Evolutionary conservation across 2,888 invertebrate species (phyloP).

Genomic region (Odontothrips loti): DNA sequence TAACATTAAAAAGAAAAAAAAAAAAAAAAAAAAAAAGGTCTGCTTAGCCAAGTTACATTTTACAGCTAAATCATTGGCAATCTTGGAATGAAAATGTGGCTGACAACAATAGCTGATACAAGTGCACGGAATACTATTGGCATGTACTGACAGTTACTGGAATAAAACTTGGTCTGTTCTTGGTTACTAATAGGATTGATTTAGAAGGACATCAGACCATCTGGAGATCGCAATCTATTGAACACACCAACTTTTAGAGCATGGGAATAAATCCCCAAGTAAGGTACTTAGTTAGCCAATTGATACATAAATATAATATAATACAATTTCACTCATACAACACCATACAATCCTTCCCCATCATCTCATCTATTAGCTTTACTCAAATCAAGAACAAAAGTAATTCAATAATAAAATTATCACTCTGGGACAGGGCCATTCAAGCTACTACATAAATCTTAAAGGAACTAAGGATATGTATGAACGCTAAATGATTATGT

Average conservation of each 20-base stretch:
- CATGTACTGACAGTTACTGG: not conserved
- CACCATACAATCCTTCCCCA: not conserved
- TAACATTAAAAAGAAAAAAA: not conserved
- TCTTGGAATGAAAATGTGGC: conserved; percentile 22
- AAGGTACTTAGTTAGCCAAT: conserved; percentile 22
- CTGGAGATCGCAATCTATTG: conserved; percentile 26
- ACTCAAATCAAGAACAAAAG: not conserved
- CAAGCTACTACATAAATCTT: conserved; percentile 21
- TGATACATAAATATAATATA: conserved; percentile 16
- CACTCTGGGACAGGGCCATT: conserved; percentile 2
- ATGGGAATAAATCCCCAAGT: not conserved
- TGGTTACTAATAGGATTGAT: not conserved
- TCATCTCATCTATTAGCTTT: not conserved
- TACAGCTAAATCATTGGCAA: not conserved
- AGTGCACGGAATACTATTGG: not conserved
- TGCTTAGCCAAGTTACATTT: not conserved
- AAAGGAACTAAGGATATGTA: conserved; percentile 21
- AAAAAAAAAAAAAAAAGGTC: not conserved
- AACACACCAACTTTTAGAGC: conserved; percentile 19
- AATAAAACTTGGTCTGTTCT: not conserved
- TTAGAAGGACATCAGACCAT: not conserved
- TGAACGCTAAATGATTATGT: not conserved
- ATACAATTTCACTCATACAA: not conserved
- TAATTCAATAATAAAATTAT: not conserved
- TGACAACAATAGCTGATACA: conserved; percentile 12